Base-by-base conservation (phyloP, 2,797 vertebrate species). In the Nasua narica region DNA sequence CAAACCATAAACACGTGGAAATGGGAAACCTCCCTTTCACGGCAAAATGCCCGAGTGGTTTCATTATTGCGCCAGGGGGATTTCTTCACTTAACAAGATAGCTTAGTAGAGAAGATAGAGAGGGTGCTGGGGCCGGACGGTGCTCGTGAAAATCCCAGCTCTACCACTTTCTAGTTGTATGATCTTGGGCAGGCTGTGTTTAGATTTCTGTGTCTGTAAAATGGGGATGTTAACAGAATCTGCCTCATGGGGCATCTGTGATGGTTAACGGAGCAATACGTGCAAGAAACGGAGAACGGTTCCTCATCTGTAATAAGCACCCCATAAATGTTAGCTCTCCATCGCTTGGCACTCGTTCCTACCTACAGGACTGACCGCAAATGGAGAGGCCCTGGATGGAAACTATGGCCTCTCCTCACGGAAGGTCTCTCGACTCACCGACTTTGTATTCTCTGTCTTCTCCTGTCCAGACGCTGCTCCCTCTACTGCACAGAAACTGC, bases 31-130 rank as follows among this genome's bases (percentile, higher is more conserved):
- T 79, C 60, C 37, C 15, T 13, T 76, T 81, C 14, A 58, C 3
- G 46, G 48, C n/a, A 85, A 91, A 89, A 87, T 12, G 23, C 37
- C 72, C 12, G 65, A 70, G 78, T 70, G 85, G 25, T 48, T 90
- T 72, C 91, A 69, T 70, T 84, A 95, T 58, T 29, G 46, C 85
- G 62, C 40, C 11, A 5, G 25, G 50, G 50, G 50, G 56, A 70
- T 0, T 15, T 79, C 43, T 83, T 87, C 48, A 76, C 35, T 72
- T 50, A 92, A 67, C 72, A 35, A 76, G 60, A 78, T 32, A 62
- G n/a, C 29, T 10, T 3, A 18, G 18, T 2, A 32, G 48, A 9
- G 19, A 6, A 50, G 50, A 27, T 29, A 76, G 6, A 32, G 76
- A 2, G 29, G 16, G 5, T 43, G 67, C 83, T 92, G 56, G 11